Evolutionary conservation across 2,797 vertebrate genomes (phyloP), one percentile per base, ranked within the genome.

Genomic region (Parotocinclus haroldoi): DNA sequence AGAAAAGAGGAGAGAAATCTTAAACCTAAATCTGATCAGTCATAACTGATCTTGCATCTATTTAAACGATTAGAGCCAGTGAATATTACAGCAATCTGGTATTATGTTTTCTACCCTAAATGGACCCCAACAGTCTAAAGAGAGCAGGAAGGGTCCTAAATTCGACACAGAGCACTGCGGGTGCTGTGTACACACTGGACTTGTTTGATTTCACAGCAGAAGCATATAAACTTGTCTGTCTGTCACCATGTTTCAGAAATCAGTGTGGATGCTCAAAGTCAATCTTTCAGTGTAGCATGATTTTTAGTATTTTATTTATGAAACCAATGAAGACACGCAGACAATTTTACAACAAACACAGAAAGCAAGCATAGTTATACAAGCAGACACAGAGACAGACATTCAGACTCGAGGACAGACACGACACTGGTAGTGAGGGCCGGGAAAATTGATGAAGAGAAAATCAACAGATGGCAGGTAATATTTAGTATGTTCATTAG

Each of bases 161-260:
- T 46, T 52, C 37, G 36, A 49, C 9, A 14, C 14, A 53, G 39
- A 40, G 68, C 54, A 48, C 48, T 8, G 42, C 10, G 61, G 58
- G 65, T 58, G 54, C 82, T 83, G 66, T 66, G 58, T 71, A 86
- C 77, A 76, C 69, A 49, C 57, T 53, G 48, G 5, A 60, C 40
- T 65, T 9, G 9, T 49, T 61, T 14, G n/a, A 84, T 84, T 76
- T 72, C 58, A 79, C 69, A 83, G 80, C 77, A 72, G 77, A 79
- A 85, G 81, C 84, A 79, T 80, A 81, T 66, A 79, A 71, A 79
- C 83, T n/a, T 69, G 86, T 89, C 88, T 89, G 88, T 90, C 89
- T 89, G 87, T 91, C 73, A 76, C 70, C 76, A 75, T 86, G 82
- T 85, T 80, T 86, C 82, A 86, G 80, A 79, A 76, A 82, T 79